Evolutionary conservation across 2,113 vertebrate species (phyloP).

Genomic region (rat (Rattus norvegicus)): DNA sequence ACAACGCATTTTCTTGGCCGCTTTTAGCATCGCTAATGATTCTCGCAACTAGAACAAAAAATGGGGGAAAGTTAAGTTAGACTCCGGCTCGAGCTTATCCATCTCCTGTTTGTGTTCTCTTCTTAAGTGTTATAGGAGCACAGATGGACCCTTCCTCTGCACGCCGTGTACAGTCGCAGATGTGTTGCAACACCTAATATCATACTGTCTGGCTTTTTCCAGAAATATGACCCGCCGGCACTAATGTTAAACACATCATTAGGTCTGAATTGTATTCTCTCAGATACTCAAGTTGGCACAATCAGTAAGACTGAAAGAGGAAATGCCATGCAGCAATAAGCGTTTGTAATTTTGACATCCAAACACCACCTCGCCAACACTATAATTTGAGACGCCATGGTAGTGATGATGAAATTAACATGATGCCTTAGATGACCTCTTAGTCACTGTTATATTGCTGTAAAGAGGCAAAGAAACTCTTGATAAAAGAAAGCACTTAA

Average conservation of each 20-base stretch:
- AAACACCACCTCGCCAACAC: neutral
- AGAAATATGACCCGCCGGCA: neutral
- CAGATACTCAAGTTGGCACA: neutral
- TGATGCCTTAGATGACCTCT: neutral
- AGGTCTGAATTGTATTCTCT: slow-evolving; percentile 1
- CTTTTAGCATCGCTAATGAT: neutral
- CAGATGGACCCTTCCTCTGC: neutral
- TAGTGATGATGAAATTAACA: neutral
- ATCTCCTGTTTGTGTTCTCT: neutral
- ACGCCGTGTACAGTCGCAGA: neutral
- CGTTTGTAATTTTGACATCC: neutral
- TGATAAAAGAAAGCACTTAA: neutral
- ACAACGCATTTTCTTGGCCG: neutral
- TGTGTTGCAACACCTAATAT: neutral
- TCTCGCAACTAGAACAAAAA: neutral
- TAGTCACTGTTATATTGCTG: neutral
- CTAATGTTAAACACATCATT: neutral
- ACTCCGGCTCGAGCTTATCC: too few relatives aligned
- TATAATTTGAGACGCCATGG: neutral
- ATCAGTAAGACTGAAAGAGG: neutral
- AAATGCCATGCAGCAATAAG: neutral
- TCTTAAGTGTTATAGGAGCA: neutral
- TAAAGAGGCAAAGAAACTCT: neutral
- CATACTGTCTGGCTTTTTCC: neutral
- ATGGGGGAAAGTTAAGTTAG: neutral